Conservation (phyloP, 2,888 invertebrate species). For the Phlogophora meticulosa region DNA sequence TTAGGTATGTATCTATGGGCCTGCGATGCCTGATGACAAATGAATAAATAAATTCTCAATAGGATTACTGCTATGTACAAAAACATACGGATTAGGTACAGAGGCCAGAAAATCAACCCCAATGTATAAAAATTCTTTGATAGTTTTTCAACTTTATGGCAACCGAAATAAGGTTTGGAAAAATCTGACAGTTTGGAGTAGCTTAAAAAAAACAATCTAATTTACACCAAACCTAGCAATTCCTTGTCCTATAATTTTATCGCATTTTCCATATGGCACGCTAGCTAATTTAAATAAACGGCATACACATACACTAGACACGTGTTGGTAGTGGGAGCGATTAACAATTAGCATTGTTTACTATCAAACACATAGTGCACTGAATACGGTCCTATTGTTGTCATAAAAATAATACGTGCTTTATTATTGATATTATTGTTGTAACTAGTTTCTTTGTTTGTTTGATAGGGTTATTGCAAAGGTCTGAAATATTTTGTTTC, state of each 20-base stretch:
- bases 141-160: too few relatives aligned
- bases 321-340: constrained; percentile 43
- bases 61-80: too few relatives aligned
- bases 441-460: constrained; percentile 33
- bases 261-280: constrained; percentile 1
- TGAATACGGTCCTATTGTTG: constrained; percentile 25
- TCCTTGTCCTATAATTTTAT: constrained; percentile 5
- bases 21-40: too few relatives aligned
- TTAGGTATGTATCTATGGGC: too few relatives aligned
- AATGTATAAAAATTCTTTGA: too few relatives aligned
- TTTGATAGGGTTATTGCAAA: constrained; percentile 13
- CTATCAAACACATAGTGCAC: constrained; percentile 25
- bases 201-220: not conserved
- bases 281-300: constrained; percentile 43
- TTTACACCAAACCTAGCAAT: not conserved
- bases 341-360: constrained; percentile 58
- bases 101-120: too few relatives aligned
- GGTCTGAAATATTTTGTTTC: too few relatives aligned
- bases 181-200: too few relatives aligned
- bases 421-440: constrained; percentile 8
- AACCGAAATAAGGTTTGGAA: too few relatives aligned
- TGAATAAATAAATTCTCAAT: too few relatives aligned
- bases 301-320: constrained; percentile 24
- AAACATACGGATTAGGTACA: too few relatives aligned
- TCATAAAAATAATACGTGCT: constrained; percentile 31